Base-by-base conservation (phyloP, 2,797 vertebrate species). In the Hozukius guyotensis region DNA sequence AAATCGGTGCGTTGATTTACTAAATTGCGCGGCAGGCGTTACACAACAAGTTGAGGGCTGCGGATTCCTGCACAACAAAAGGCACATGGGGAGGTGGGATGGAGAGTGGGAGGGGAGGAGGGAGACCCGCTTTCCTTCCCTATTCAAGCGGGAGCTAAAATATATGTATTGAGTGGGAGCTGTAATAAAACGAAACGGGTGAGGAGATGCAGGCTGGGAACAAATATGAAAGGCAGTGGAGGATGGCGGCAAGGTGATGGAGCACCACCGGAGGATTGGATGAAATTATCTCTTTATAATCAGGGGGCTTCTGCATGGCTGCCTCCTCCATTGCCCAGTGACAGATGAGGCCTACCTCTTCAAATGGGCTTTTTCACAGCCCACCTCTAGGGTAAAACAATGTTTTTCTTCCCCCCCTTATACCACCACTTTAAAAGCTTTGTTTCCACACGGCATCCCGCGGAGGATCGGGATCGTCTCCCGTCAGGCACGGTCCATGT, bases 281-380 rank as follows among this genome's bases (percentile, higher is more conserved):
- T 91, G 93, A 93, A 95, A 95, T 94, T 89, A 94, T 95, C 93
- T 94, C 92, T 92, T 92, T 94, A 93, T 93, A 94, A 94, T 95
- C 94, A 94, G 91, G 85, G 88, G 85, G 88, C 89, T 94, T 92
- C 92, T 93, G 95, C 94, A 93, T 91, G 90, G 88, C 90, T 92
- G 93, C 91, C 88, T 94, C 88, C 91, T 89, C 90, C 93, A 92
- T 93, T 92, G 91, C 90, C 90, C 91, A 64, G 84, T 91, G 91
- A 92, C 93, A 95, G 93, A 95, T 92, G 93, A 93, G 91, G 89
- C 92, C 89, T 90, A 92, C 88, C 86, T 91, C 90, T 90, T 90
- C 91, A 92, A 94, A 94, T 92, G 91, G 89, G 89, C 82, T 93
- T 88, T 52, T 92, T 93, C 87, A 89, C 86, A 77, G 88, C 81